phyloP scores from a whole-genome alignment of 2,113 vertebrate species.

The Pampusana beccarii region DNA sequence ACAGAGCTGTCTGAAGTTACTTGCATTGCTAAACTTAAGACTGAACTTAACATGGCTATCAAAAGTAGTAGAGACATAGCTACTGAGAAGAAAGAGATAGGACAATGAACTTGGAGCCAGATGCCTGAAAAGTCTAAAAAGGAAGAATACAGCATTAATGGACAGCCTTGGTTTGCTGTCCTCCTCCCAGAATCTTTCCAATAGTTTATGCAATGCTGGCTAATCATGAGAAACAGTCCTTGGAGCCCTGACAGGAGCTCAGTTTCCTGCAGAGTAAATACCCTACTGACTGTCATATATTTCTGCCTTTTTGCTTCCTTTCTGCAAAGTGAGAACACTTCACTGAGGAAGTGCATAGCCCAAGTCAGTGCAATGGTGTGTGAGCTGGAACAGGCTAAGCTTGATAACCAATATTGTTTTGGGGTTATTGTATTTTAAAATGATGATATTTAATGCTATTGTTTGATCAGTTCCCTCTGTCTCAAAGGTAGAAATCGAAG shows the following conservation, averaged over 20 bases:
- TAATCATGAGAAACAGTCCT: not conserved
- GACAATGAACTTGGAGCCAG: not conserved
- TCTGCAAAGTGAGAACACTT: not conserved
- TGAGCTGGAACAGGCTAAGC: not conserved
- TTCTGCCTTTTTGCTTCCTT: not conserved
- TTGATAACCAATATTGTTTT: not conserved
- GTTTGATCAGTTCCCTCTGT: not conserved
- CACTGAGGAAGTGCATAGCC: not conserved
- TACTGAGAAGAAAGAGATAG: not conserved
- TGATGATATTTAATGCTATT: not conserved
- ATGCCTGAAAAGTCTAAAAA: not conserved
- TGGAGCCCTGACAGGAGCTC: not conserved
- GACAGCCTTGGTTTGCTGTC: not conserved
- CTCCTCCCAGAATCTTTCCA: not conserved
- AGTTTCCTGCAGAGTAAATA: not conserved
- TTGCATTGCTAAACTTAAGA: not conserved
- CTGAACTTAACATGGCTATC: not conserved
- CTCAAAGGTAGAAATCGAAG: not conserved
- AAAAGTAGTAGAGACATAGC: not conserved
- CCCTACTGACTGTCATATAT: not conserved
- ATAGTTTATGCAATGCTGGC: not conserved
- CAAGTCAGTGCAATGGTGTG: not conserved
- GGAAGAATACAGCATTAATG: not conserved
- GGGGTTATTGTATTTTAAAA: not conserved
- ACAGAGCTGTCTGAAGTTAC: not conserved